Percentiles rank a stretch among this genome's conserved stretches.
phyloP scores from a whole-genome alignment of 2,797 vertebrate genomes.

The Semaprochilodus insignis region DNA sequence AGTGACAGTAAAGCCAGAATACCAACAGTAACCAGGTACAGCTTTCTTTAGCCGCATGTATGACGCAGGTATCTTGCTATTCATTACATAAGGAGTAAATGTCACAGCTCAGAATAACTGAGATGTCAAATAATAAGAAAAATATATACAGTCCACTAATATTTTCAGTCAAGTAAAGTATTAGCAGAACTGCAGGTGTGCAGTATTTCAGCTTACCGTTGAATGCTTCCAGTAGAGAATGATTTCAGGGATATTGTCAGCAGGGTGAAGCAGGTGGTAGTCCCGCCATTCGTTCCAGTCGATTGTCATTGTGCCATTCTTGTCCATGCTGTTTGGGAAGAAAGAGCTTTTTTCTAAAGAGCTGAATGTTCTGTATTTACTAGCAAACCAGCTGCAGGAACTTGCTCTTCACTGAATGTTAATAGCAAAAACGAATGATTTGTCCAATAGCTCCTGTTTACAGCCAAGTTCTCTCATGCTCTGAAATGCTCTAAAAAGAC shows the following conservation, averaged over 20 bases:
- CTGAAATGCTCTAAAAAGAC: not conserved
- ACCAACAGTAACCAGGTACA: not conserved
- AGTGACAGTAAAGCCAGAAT: not conserved
- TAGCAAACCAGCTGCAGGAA: not conserved
- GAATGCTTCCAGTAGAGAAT: constrained; percentile 98
- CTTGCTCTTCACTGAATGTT: not conserved
- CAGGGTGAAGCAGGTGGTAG: constrained; percentile 93
- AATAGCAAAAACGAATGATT: not conserved
- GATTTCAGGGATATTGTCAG: constrained; percentile 96
- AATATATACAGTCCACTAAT: not conserved
- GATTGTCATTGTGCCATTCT: constrained; percentile 96
- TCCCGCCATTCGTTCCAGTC: constrained; percentile 98
- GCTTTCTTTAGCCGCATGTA: not conserved
- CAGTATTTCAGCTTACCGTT: constrained; percentile 80
- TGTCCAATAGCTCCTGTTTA: not conserved
- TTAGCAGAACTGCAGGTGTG: not conserved
- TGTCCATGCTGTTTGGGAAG: constrained; percentile 88
- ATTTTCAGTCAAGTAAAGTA: not conserved
- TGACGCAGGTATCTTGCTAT: not conserved
- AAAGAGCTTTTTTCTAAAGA: not conserved
- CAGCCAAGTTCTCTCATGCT: constrained; percentile 17
- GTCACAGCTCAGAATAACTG: not conserved
- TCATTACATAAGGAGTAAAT: not conserved
- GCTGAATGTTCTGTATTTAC: not conserved
- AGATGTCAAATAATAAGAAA: not conserved